These are phyloP conservation scores for Linurgus olivaceus DNA, from an alignment of 2,797 vertebrate genomes.

Conservation along the genomic window DNA sequence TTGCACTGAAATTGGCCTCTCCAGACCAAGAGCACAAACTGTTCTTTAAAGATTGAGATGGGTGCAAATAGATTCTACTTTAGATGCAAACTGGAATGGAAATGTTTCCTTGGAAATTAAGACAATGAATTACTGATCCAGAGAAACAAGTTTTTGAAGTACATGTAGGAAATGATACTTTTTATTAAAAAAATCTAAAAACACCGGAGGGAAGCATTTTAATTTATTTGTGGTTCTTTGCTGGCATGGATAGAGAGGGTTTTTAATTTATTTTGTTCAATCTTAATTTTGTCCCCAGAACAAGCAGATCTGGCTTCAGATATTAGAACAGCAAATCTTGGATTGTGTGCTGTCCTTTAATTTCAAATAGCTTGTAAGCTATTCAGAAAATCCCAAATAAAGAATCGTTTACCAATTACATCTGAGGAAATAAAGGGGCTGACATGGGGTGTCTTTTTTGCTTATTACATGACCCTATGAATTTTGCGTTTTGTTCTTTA, in stretches of 20 bases:
- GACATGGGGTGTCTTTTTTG: neutral
- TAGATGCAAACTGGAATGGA: neutral
- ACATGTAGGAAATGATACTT: neutral
- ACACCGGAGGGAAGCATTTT: neutral
- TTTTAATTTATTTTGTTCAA: slow-evolving; percentile 18
- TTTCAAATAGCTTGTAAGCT: slow-evolving; percentile 15
- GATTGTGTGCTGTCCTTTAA: neutral
- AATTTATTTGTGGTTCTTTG: slow-evolving; percentile 5
- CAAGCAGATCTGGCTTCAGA: slow-evolving; percentile 3
- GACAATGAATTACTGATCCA: neutral
- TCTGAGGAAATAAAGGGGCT: neutral
- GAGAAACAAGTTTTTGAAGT: neutral
- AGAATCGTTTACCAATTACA: neutral
- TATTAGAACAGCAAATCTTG: neutral
- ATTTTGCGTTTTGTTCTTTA: slow-evolving; percentile 28
- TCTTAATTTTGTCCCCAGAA: slow-evolving; percentile 14
- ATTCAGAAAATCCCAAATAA: slow-evolving; percentile 20
- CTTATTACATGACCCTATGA: neutral
- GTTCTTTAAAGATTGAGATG: neutral
- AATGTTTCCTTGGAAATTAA: neutral
- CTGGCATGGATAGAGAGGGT: neutral
- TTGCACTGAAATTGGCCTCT: neutral
- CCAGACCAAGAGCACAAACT: neutral
- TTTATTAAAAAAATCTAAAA: neutral
- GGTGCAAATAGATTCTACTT: neutral